A percentile compares a stretch with the other conserved stretches of the same genome.
Evolutionary conservation across 2,888 invertebrate species (phyloP).

Genomic region (Chorisops tibialis): DNA sequence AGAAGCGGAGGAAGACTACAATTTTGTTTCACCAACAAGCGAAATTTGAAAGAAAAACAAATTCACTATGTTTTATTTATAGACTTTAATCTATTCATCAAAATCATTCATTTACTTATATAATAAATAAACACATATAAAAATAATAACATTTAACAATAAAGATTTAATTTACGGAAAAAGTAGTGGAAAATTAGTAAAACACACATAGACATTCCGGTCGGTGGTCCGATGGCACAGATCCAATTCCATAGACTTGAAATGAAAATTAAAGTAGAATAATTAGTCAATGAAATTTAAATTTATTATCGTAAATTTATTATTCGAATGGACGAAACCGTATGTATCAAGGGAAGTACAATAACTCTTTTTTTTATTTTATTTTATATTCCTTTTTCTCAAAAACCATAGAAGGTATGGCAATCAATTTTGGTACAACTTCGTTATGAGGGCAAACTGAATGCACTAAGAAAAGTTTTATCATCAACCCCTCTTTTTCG

Average conservation of each 20-base stretch:
- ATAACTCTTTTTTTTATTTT: too few relatives aligned
- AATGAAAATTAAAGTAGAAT: too few relatives aligned
- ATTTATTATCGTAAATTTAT: too few relatives aligned
- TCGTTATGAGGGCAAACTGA: too few relatives aligned
- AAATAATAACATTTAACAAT: constrained; percentile 12
- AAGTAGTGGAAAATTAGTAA: constrained; percentile 77
- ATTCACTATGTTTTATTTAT: constrained; percentile 3
- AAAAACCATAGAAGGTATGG: too few relatives aligned
- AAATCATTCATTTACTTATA: not conserved
- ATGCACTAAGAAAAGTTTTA: too few relatives aligned
- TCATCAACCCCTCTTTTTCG: too few relatives aligned
- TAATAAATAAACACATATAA: not conserved
- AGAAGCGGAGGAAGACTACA: not conserved
- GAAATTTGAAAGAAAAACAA: not conserved
- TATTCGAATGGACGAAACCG: too few relatives aligned
- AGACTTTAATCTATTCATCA: not conserved
- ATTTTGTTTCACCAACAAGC: not conserved
- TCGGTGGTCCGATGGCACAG: constrained; percentile 71
- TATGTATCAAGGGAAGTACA: too few relatives aligned
- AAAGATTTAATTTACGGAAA: constrained; percentile 65
- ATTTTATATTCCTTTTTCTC: too few relatives aligned
- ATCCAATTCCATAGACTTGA: constrained; percentile 71
- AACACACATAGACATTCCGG: constrained; percentile 75
- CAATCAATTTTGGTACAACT: too few relatives aligned
- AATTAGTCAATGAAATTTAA: too few relatives aligned